These are phyloP conservation scores for Meriones unguiculatus DNA, from an alignment of 2,113 vertebrate genomes.

Conservation along the genomic window DNA sequence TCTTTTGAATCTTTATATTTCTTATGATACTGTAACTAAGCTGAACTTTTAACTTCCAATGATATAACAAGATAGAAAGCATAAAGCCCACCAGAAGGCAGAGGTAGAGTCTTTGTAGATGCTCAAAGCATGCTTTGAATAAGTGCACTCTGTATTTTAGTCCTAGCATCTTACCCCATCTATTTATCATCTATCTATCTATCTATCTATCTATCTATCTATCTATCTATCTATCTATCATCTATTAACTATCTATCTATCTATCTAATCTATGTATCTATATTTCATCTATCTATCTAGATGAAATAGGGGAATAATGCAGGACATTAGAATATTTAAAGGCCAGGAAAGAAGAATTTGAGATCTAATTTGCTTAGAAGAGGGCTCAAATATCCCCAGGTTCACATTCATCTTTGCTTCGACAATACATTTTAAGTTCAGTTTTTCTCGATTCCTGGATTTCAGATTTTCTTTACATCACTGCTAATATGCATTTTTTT, in stretches of 20 bases:
- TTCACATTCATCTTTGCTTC: background rate
- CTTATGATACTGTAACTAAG: constrained; percentile 56
- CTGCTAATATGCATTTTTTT: background rate
- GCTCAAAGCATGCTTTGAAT: background rate
- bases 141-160: background rate
- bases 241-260: too few species aligned
- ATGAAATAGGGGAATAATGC: background rate
- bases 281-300: too few species aligned
- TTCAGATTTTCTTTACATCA: background rate
- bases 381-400: background rate
- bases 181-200: background rate
- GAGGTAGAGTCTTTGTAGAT: background rate
- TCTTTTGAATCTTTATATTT: constrained; percentile 31
- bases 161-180: background rate
- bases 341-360: background rate
- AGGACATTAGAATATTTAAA: background rate
- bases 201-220: too few species aligned
- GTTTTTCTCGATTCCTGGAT: background rate
- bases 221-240: too few species aligned
- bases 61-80: constrained; percentile 49
- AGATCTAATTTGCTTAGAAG: background rate
- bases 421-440: background rate
- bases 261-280: too few species aligned
- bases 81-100: constrained; percentile 52
- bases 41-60: constrained; percentile 64